These are phyloP conservation scores for Orthonychiurus folsomi DNA, from an alignment of 2,888 invertebrate genomes.

Conservation along the genomic window DNA sequence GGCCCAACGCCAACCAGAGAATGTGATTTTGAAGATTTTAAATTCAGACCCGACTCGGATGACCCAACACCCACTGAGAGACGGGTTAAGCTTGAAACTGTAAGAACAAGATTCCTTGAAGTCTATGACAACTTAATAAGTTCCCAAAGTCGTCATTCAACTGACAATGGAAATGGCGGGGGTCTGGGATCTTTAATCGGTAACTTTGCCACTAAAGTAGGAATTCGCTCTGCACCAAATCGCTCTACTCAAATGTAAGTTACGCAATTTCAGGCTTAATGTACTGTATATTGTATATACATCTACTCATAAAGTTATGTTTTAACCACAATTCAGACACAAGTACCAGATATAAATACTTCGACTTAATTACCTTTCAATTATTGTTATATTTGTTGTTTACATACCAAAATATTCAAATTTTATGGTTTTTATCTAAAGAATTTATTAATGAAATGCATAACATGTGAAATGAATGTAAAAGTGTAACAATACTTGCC, in stretches of 20 bases:
- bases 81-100: slow-evolving; percentile 48
- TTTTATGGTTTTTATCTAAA: no score
- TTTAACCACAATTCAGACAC: no score
- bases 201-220: slow-evolving; percentile 54
- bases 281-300: no score
- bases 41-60: background rate
- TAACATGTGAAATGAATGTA: no score
- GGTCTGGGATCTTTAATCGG: slow-evolving; percentile 49
- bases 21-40: slow-evolving; percentile 3
- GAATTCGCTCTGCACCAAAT: slow-evolving; percentile 43
- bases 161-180: slow-evolving; percentile 43
- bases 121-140: slow-evolving; percentile 52
- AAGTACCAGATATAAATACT: no score
- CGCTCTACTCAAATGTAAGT: slow-evolving; percentile 10
- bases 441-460: no score
- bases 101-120: slow-evolving; percentile 52
- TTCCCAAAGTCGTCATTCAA: slow-evolving; percentile 49
- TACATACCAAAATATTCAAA: no score
- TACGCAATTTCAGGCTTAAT: no score
- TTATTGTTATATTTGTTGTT: no score
- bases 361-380: no score
- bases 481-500: no score
- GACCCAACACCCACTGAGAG: slow-evolving; percentile 42
- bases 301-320: no score
- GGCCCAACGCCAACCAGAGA: slow-evolving; percentile 11